phyloP scores from a whole-genome alignment of 2,113 vertebrate genomes.

The Tonatia bakeri region DNA sequence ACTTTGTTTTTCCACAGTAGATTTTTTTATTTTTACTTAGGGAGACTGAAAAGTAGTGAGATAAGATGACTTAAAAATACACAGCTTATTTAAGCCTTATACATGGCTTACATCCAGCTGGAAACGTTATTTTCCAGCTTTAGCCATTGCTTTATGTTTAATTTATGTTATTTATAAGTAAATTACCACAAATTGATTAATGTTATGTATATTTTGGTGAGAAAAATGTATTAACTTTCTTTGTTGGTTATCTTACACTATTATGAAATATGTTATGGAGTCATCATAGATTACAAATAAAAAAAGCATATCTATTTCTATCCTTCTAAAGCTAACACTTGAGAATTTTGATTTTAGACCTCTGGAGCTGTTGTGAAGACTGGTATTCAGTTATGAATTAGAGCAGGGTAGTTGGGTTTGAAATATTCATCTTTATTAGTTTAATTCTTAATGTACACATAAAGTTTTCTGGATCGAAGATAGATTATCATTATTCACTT shows the following conservation, averaged over 20 bases:
- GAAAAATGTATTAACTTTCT: background rate
- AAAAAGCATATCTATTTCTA: background rate
- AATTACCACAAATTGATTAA: background rate
- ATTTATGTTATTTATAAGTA: background rate
- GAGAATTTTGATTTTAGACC: background rate
- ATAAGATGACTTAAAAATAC: background rate
- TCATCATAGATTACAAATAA: background rate
- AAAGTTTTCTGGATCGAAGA: background rate
- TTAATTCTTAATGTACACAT: background rate
- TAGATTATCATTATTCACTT: background rate
- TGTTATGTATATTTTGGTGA: background rate
- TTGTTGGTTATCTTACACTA: background rate
- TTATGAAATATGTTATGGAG: background rate
- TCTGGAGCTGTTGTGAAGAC: background rate
- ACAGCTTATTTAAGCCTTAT: background rate
- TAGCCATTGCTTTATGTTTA: background rate
- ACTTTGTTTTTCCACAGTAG: background rate
- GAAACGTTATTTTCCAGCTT: background rate
- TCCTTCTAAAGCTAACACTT: background rate
- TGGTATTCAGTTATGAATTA: background rate
- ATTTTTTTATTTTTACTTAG: background rate
- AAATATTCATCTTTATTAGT: background rate
- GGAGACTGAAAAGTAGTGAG: background rate
- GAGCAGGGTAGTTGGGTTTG: background rate
- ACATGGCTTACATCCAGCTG: background rate